Percentiles rank a stretch among this genome's conserved stretches.
phyloP scores from a whole-genome alignment of 2,888 invertebrate species.

The Stictocephala bisonia region DNA sequence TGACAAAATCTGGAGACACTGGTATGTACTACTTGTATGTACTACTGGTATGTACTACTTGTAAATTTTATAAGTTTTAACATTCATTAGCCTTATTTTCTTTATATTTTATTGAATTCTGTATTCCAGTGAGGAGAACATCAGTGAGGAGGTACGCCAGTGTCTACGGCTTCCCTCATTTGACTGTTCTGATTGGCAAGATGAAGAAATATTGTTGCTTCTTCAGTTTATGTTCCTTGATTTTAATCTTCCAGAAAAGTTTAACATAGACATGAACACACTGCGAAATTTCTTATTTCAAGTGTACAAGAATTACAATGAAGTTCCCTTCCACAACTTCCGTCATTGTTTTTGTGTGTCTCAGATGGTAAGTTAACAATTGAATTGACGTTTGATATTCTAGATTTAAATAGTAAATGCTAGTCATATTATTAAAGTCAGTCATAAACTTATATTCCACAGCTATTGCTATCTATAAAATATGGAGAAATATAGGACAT shows the following conservation, averaged over 20 bases:
- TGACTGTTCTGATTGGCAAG: conserved; percentile 86
- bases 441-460: too few relatives aligned
- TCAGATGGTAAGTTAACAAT: conserved; percentile 85
- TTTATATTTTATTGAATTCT: too few relatives aligned
- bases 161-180: conserved; percentile 77
- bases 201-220: conserved; percentile 80
- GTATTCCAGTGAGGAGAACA: conserved; percentile 71
- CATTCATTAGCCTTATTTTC: neutral
- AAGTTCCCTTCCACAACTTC: conserved; percentile 90
- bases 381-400: too few relatives aligned
- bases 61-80: neutral
- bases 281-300: conserved; percentile 79
- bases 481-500: too few relatives aligned
- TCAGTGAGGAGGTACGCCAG: conserved; percentile 72
- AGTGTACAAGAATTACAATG: conserved; percentile 84
- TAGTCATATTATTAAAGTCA: too few relatives aligned
- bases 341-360: conserved; percentile 88
- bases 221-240: conserved; percentile 86
- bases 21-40: too few relatives aligned
- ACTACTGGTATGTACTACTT: too few relatives aligned
- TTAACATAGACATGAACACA: conserved; percentile 77
- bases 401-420: too few relatives aligned
- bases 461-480: too few relatives aligned
- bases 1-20: too few relatives aligned
- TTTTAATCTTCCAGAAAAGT: conserved; percentile 78